Percentiles rank a stretch among this genome's conserved stretches.
These are phyloP conservation scores for Acleris literana DNA, from an alignment of 2,888 invertebrate species.

Conservation along the genomic window DNA sequence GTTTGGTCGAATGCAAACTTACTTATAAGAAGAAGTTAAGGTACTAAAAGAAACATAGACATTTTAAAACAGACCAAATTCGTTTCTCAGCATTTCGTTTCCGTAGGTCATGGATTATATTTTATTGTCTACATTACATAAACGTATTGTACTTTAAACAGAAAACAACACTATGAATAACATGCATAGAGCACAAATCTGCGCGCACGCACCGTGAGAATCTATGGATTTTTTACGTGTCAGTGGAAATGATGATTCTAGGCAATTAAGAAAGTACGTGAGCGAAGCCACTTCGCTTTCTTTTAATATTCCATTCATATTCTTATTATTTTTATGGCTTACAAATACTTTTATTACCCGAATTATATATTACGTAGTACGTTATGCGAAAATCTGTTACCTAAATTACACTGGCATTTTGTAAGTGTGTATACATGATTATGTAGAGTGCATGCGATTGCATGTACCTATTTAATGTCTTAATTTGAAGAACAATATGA, in stretches of 20 bases:
- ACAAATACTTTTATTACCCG: conserved; percentile 1
- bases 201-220: conserved; percentile 16
- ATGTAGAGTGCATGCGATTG: background rate
- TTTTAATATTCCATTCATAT: conserved; percentile 22
- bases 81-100: too few relatives aligned
- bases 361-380: conserved; percentile 7
- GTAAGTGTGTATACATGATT: background rate
- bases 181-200: background rate
- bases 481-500: background rate
- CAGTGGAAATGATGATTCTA: conserved; percentile 29
- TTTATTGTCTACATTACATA: conserved; percentile 24
- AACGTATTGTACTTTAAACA: conserved; percentile 2
- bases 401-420: background rate
- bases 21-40: too few relatives aligned
- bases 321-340: conserved; percentile 31
- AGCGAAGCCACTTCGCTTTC: conserved; percentile 32
- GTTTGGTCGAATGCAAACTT: too few relatives aligned
- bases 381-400: background rate
- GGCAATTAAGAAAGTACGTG: conserved; percentile 28
- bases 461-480: background rate
- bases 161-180: background rate
- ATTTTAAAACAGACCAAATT: too few relatives aligned
- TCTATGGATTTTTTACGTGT: conserved; percentile 18
- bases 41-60: too few relatives aligned
- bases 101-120: conserved; percentile 1